A percentile compares a stretch with the other conserved stretches of the same genome.
phyloP scores from a whole-genome alignment of 1,140 invertebrate species.

The Panulirus ornatus region DNA sequence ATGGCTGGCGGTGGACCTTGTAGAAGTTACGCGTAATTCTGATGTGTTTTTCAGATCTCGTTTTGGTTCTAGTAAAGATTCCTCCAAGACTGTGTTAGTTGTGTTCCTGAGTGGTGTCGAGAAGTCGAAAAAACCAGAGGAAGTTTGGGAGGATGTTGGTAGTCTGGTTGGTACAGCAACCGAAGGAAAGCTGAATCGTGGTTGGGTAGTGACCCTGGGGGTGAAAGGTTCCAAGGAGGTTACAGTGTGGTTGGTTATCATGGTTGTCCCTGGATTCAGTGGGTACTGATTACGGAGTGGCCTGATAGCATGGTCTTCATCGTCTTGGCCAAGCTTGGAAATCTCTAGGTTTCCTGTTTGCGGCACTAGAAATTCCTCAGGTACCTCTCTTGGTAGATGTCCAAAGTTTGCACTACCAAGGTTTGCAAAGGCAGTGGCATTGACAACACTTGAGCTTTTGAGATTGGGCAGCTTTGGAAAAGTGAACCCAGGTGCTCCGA shows the following conservation, averaged over 20 bases:
- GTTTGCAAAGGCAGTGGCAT: constrained; percentile 55
- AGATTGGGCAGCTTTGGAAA: constrained; percentile 63
- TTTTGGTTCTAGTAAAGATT: neutral
- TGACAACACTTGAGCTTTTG: constrained; percentile 47
- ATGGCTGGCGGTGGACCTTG: too few species aligned
- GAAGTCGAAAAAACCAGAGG: neutral
- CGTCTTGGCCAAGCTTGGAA: neutral
- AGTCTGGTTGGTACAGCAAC: neutral
- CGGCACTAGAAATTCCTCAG: neutral
- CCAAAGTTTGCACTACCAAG: constrained; percentile 1
- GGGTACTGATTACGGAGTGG: constrained; percentile 37
- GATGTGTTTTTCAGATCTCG: neutral
- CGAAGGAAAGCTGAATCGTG: neutral
- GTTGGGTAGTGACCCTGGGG: neutral
- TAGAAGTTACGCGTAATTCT: too few species aligned
- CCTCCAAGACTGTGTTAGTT: neutral
- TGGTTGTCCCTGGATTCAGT: constrained; percentile 1
- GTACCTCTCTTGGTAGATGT: neutral
- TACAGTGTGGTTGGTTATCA: neutral
- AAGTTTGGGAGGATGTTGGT: neutral
- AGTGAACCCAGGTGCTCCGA: constrained; percentile 61
- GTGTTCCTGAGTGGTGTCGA: constrained; percentile 3
- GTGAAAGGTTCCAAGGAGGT: neutral
- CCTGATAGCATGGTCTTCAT: neutral
- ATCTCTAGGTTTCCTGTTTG: neutral